A percentile compares a stretch with the other conserved stretches of the same genome.
Evolutionary conservation across 2,797 vertebrate genomes (phyloP).

Genomic region (Mustela erminea): DNA sequence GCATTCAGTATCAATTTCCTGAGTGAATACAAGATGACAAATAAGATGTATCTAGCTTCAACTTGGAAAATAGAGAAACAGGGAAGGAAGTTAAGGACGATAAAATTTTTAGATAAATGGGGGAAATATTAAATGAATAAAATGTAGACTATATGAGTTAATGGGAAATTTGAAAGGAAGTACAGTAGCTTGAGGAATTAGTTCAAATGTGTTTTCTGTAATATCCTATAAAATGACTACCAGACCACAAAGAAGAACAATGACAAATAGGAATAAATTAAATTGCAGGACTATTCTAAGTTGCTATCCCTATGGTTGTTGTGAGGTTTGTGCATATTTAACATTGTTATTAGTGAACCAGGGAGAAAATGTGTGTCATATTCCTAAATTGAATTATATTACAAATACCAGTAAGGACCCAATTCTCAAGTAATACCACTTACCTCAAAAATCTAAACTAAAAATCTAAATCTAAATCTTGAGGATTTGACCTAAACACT

Average conservation of each 20-base stretch:
- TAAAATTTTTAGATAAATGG: not conserved
- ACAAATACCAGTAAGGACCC: constrained; percentile 19
- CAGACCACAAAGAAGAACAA: not conserved
- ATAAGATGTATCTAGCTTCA: not conserved
- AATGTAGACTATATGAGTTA: not conserved
- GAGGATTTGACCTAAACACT: constrained; percentile 8
- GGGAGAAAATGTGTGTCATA: not conserved
- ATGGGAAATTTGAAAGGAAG: constrained; percentile 20
- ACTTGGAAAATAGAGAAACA: not conserved
- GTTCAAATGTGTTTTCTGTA: not conserved
- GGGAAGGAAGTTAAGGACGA: not conserved
- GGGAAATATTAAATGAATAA: not conserved
- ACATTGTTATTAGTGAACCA: not conserved
- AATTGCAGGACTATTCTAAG: not conserved
- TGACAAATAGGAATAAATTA: constrained; percentile 27
- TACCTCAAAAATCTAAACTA: constrained; percentile 15
- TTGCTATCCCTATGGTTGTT: not conserved
- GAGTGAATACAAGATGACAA: not conserved
- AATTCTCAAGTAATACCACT: not conserved
- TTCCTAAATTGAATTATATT: constrained; percentile 42
- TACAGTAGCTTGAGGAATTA: not conserved
- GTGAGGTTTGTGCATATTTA: constrained; percentile 6
- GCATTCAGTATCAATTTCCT: not conserved
- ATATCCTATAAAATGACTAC: not conserved
- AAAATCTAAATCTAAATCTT: not conserved